A percentile compares a stretch with the other conserved stretches of the same genome.
These are phyloP conservation scores for Conops quadrifasciatus DNA, from an alignment of 2,888 invertebrate genomes.

Conservation along the genomic window DNA sequence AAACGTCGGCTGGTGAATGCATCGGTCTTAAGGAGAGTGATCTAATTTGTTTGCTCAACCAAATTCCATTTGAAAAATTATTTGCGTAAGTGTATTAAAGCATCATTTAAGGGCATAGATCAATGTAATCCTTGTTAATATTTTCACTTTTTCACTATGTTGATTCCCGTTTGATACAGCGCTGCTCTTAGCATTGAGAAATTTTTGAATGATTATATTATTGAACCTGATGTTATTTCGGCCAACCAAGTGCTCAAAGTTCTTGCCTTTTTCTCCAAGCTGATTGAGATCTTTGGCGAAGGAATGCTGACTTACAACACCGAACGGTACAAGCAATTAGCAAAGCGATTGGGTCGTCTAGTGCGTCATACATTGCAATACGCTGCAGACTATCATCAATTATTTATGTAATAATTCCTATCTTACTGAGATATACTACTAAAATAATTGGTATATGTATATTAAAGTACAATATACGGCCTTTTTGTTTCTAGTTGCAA, in stretches of 20 bases:
- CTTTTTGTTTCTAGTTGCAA: conserved; percentile 50
- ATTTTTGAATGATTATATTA: conserved; percentile 60
- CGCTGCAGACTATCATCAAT: conserved; percentile 71
- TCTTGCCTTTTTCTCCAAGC: conserved; percentile 74
- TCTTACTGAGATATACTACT: background rate
- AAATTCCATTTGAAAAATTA: conserved; percentile 75
- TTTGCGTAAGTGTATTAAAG: conserved; percentile 66
- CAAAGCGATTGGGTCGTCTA: conserved; percentile 74
- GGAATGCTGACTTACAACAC: conserved; percentile 75
- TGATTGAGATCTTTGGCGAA: conserved; percentile 71
- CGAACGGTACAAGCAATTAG: conserved; percentile 71
- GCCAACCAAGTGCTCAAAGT: conserved; percentile 73
- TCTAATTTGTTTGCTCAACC: conserved; percentile 78
- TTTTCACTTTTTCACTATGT: background rate
- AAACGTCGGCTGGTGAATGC: conserved; percentile 68
- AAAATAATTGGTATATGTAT: background rate
- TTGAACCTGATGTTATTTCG: conserved; percentile 67
- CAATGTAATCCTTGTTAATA: background rate
- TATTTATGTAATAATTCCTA: conserved; percentile 54
- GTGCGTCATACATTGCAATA: conserved; percentile 78
- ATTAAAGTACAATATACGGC: no score
- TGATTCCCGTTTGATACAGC: conserved; percentile 56
- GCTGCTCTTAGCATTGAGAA: conserved; percentile 60
- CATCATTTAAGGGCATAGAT: background rate
- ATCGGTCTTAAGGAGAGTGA: conserved; percentile 78